A percentile compares a stretch with the other conserved stretches of the same genome.
Evolutionary conservation across 2,797 vertebrate species (phyloP).

Genomic region (Kryptopterus vitreolus): DNA sequence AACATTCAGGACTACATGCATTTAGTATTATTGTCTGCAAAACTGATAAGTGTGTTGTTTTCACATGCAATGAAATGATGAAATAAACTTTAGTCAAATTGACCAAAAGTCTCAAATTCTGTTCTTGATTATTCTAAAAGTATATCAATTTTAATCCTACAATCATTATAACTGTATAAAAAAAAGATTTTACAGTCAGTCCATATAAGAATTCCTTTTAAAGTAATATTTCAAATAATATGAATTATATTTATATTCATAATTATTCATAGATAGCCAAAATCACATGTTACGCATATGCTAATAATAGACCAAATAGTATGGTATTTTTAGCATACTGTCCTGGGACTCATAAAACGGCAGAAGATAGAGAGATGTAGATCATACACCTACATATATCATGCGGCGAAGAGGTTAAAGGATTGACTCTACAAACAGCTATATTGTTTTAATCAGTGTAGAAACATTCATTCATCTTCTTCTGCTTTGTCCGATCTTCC

Average conservation of each 20-base stretch:
- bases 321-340: neutral
- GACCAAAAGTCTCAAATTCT: neutral
- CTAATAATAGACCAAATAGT: neutral
- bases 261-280: too few species aligned
- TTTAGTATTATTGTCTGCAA: neutral
- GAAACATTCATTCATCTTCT: too few species aligned
- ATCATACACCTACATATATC: neutral
- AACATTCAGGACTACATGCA: constrained; percentile 1
- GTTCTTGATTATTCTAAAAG: constrained; percentile 4
- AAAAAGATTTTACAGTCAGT: neutral
- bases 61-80: neutral
- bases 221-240: too few species aligned
- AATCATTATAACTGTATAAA: neutral
- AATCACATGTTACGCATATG: neutral
- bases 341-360: neutral
- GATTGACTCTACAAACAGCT: neutral
- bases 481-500: too few species aligned
- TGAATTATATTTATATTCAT: too few species aligned
- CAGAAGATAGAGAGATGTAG: neutral
- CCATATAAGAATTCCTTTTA: neutral
- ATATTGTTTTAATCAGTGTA: neutral
- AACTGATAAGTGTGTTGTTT: neutral
- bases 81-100: constrained; percentile 1
- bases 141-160: neutral
- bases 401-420: neutral